Evolutionary conservation across 2,888 invertebrate genomes (phyloP), one percentile per base, ranked within the genome.

Genomic region (Microplitis deprimator): DNA sequence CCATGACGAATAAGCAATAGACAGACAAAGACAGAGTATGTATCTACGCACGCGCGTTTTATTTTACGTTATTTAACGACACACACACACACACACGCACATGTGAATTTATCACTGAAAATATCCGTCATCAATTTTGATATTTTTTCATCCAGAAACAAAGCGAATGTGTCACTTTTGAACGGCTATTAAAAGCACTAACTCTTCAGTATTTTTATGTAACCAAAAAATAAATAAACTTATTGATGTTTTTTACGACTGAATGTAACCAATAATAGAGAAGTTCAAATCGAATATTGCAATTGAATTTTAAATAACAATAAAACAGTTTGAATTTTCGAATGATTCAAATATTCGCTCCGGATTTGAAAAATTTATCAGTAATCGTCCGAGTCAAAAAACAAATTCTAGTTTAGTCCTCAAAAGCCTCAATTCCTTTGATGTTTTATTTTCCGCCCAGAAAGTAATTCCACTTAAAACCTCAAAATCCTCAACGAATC

Each of bases 91-190:
- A 50, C 50, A 13, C 10, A 8, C 65, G 40, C 17, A 41, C 38
- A 73, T 38, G 41, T 68, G 73, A 68, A 68, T 73, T 68, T 72
- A 62, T 77, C 68, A 50, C 50, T 13, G 50, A 50, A 50, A 50
- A 77, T 73, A 77, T 73, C 73, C 68, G 68, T 68, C 77, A 65
- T 65, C 13, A 73, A 77, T 77, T 73, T 62, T 41, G 62, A 73
- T 73, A 73, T 77, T 77, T 77, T 77, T 77, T 73, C 77, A 77
- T 73, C 68, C 73, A 38, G 62, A 77, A 68, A 62, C 68, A 73
- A 50, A 62, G 41, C 68, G 77, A 41, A 73, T 77, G 73, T 77
- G 72, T 72, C 60, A 76, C 20, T 59, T 50, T 13, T 50, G 50
- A 50, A 50, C 13, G 50, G 50, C 50, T 50, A 50, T 50, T 50